Evolutionary conservation across 2,888 invertebrate genomes (phyloP).

Genomic region (Lasioglossum pauxillum): DNA sequence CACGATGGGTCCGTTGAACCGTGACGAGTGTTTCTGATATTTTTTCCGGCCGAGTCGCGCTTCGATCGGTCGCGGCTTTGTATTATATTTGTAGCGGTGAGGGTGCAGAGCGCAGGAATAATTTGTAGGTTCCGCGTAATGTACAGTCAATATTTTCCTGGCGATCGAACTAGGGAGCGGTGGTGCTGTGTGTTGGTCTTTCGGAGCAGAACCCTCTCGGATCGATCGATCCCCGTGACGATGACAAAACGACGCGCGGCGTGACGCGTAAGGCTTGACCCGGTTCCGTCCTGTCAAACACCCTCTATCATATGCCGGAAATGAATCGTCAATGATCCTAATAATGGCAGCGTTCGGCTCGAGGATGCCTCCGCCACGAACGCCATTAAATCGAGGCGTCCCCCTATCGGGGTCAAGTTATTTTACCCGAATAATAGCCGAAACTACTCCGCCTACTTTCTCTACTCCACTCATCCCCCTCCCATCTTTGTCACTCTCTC

Average conservation of each 20-base stretch:
- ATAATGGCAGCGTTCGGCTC: slow-evolving; percentile 57
- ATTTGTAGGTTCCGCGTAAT: not conserved
- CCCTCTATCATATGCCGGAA: slow-evolving; percentile 67
- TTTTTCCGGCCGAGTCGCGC: slow-evolving; percentile 10
- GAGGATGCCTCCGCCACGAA: slow-evolving; percentile 55
- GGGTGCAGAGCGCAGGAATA: not conserved
- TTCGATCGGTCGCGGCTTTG: not conserved
- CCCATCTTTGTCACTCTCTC: not conserved
- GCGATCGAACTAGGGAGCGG: not conserved
- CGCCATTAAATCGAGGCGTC: slow-evolving; percentile 64
- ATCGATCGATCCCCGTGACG: slow-evolving; percentile 60
- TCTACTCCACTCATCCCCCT: not conserved
- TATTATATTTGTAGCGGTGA: not conserved
- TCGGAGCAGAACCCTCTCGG: slow-evolving; percentile 15
- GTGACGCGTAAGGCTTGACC: slow-evolving; percentile 72
- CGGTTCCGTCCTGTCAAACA: slow-evolving; percentile 61
- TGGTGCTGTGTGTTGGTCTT: slow-evolving; percentile 9
- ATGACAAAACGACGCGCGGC: slow-evolving; percentile 68
- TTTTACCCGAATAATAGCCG: slow-evolving; percentile 63
- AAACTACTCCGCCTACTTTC: slow-evolving; percentile 3
- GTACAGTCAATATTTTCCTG: slow-evolving; percentile 40
- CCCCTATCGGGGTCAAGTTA: slow-evolving; percentile 66
- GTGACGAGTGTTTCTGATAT: slow-evolving; percentile 9
- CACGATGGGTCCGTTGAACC: slow-evolving; percentile 1
- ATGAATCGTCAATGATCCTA: slow-evolving; percentile 73